These are phyloP conservation scores for Luperina testacea DNA, from an alignment of 2,888 invertebrate species.

Conservation along the genomic window DNA sequence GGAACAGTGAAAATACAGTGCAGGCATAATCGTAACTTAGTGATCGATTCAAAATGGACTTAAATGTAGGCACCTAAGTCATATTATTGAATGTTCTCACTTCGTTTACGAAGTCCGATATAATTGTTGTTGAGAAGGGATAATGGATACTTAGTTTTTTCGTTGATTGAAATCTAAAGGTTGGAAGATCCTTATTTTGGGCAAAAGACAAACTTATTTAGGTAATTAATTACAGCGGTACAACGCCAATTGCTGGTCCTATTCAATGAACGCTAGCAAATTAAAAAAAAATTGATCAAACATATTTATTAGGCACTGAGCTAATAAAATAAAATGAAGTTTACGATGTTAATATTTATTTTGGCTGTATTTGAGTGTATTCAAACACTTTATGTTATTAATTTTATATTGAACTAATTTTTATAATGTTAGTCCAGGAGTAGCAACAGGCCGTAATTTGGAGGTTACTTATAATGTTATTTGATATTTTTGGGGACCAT, in stretches of 20 bases:
- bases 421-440: neutral
- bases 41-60: neutral
- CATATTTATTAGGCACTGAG: neutral
- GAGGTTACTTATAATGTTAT: too few relatives aligned
- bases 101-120: neutral
- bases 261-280: neutral
- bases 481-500: too few relatives aligned
- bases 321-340: conserved; percentile 2
- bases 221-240: neutral
- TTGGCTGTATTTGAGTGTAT: conserved; percentile 4
- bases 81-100: neutral
- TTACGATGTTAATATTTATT: conserved; percentile 22
- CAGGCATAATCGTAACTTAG: neutral
- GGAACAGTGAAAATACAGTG: neutral
- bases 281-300: neutral
- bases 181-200: neutral
- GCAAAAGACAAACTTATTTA: neutral
- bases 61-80: neutral
- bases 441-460: neutral
- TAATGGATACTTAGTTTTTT: neutral
- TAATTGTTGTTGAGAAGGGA: neutral
- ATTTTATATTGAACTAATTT: conserved; percentile 11
- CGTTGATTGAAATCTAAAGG: neutral
- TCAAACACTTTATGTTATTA: conserved; percentile 11
- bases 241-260: neutral